Conservation (phyloP, 1,140 invertebrate genomes). For the Drosophila littoralis region DNA sequence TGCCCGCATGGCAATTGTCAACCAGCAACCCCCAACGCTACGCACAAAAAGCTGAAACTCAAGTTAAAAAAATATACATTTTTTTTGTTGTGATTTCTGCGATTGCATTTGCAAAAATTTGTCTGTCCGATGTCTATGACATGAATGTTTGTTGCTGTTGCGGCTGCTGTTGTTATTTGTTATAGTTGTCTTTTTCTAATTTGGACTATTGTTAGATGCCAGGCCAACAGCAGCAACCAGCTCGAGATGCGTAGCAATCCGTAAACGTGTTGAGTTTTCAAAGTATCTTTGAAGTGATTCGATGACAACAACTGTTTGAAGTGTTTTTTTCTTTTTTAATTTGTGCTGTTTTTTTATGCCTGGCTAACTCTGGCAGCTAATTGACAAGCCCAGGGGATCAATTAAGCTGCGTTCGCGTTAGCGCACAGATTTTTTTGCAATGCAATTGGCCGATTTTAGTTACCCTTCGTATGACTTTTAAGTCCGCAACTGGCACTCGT, state of each 20-base stretch:
- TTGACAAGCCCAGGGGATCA: slow-evolving; percentile 77
- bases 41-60: slow-evolving; percentile 7
- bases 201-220: slow-evolving; percentile 73
- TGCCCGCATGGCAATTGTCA: slow-evolving; percentile 66
- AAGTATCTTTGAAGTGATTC: slow-evolving; percentile 53
- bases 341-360: slow-evolving; percentile 30
- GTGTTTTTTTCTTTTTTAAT: slow-evolving; percentile 13
- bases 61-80: slow-evolving; percentile 17
- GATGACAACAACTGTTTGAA: slow-evolving; percentile 29
- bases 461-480: slow-evolving; percentile 48
- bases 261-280: slow-evolving; percentile 40
- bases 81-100: slow-evolving; percentile 26
- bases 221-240: slow-evolving; percentile 35
- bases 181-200: slow-evolving; percentile 46
- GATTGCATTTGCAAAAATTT: slow-evolving; percentile 76
- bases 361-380: slow-evolving; percentile 57
- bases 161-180: slow-evolving; percentile 46
- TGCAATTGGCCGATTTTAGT: slow-evolving; percentile 64
- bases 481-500: slow-evolving; percentile 41
- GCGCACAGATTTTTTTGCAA: slow-evolving; percentile 31
- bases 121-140: slow-evolving; percentile 29
- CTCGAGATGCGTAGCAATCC: slow-evolving; percentile 45
- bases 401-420: slow-evolving; percentile 49
- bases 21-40: background rate
- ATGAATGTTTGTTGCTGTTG: slow-evolving; percentile 31